Percentiles rank a stretch among this genome's conserved stretches.
phyloP scores from a whole-genome alignment of 1,140 invertebrate species.

The Uloborus diversus region DNA sequence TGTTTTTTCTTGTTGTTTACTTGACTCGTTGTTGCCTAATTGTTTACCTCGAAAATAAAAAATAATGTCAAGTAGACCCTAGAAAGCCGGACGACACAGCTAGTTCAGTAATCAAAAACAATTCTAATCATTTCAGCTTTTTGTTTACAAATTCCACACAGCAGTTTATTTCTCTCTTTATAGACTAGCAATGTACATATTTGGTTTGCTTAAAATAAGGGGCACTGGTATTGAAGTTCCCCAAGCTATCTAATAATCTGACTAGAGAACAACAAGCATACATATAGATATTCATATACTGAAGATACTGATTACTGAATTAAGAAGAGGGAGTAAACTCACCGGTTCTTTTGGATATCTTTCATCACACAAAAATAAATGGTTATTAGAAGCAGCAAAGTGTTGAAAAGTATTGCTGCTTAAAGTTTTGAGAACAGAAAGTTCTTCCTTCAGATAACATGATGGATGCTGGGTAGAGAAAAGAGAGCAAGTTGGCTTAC shows the following conservation, averaged over 20 bases:
- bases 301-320: neutral
- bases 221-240: too few relatives aligned
- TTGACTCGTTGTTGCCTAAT: too few relatives aligned
- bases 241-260: neutral
- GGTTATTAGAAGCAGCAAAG: neutral
- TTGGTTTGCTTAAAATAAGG: too few relatives aligned
- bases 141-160: too few relatives aligned
- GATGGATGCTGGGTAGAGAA: conserved; percentile 9
- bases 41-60: too few relatives aligned
- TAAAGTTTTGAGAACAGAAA: neutral
- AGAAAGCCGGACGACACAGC: too few relatives aligned
- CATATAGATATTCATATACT: neutral
- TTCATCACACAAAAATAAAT: conserved; percentile 22
- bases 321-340: neutral
- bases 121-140: too few relatives aligned
- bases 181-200: too few relatives aligned
- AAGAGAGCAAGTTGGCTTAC: neutral
- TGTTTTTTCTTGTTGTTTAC: too few relatives aligned
- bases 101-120: too few relatives aligned
- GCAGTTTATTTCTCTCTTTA: neutral
- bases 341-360: conserved; percentile 26
- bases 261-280: neutral
- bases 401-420: conserved; percentile 7
- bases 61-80: too few relatives aligned
- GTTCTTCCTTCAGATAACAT: neutral